Base-by-base conservation (phyloP, 2,888 invertebrate species). In the Drosophila neotestacea region DNA sequence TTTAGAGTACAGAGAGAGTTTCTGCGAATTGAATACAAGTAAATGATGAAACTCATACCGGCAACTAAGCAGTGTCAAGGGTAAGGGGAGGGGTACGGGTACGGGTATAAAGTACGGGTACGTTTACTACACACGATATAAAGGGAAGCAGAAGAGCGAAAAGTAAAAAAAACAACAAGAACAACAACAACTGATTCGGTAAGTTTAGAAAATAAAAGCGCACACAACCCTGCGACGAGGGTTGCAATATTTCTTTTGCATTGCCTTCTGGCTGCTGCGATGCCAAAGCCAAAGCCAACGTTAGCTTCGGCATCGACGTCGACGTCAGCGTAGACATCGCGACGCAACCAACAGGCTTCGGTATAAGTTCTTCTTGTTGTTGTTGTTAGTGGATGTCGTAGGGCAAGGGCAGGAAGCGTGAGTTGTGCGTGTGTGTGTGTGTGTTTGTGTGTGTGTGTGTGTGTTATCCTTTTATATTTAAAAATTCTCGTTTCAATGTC, bases 11-110 rank as follows among this genome's bases (percentile, higher is more conserved):
- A 90, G 85, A 84, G 89, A 86, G 82, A 80, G 60, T 63, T 68
- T 44, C 38, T 60, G 56, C 27, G 80, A 90, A 78, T 73, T 84
- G 90, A 90, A 90, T 88, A 48, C 36, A 65, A 65, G 72, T 65
- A 89, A 87, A 90, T 90, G 90, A 85, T 90, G 91, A 85, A 88
- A 87, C 90, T 80, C 91, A 85, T 80, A 82, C 90, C 85, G 79
- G 71, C 66, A 70, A 80, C 85, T 74, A 77, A 77, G 67, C 69
- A 70, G 85, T 72, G 54, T 10, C n/a, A 7, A 36, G 56, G 44
- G 32, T 34, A 34, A 10, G 44, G 16, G 16, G 16, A 16, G 16
- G 16, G 22, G 46, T 67, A 56, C 39, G 27, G 46, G 38, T 30
- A 38, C 27, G 27, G 27, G 39, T 32, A 28, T 47, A 47, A 47